phyloP scores from a whole-genome alignment of 53 echinoderm and acorn worm species.

The Echinometra lucunter region DNA sequence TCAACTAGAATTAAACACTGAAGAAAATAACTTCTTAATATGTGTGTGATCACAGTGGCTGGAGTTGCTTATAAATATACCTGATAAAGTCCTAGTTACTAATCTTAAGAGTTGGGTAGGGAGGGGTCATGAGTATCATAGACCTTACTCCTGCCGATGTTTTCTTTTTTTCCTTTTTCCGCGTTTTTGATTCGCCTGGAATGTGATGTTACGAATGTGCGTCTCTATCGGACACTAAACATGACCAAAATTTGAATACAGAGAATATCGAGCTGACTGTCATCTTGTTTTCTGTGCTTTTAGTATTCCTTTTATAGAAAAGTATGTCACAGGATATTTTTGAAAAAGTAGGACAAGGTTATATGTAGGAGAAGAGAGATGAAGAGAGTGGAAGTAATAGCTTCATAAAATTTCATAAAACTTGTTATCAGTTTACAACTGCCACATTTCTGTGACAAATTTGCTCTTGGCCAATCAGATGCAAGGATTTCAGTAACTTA shows the following conservation, averaged over 20 bases:
- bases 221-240: slow-evolving; percentile 64
- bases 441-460: too few species aligned
- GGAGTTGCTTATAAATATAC: neutral
- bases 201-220: slow-evolving; percentile 39
- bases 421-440: too few species aligned
- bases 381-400: neutral
- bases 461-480: too few species aligned
- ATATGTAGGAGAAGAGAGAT: neutral
- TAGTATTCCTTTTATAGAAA: neutral
- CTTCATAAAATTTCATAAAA: too few species aligned
- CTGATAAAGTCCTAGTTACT: neutral
- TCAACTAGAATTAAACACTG: neutral
- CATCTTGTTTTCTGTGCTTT: neutral
- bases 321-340: neutral
- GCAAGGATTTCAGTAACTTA: too few species aligned
- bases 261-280: neutral
- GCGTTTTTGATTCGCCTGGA: slow-evolving; percentile 24
- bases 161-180: neutral
- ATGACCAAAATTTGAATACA: slow-evolving; percentile 74
- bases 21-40: neutral
- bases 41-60: neutral
- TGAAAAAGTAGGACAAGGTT: neutral
- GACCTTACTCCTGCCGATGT: neutral
- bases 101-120: neutral
- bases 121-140: neutral